A percentile compares a stretch with the other conserved stretches of the same genome.
Conservation (phyloP, 2,888 invertebrate species). For the Busseola fusca region DNA sequence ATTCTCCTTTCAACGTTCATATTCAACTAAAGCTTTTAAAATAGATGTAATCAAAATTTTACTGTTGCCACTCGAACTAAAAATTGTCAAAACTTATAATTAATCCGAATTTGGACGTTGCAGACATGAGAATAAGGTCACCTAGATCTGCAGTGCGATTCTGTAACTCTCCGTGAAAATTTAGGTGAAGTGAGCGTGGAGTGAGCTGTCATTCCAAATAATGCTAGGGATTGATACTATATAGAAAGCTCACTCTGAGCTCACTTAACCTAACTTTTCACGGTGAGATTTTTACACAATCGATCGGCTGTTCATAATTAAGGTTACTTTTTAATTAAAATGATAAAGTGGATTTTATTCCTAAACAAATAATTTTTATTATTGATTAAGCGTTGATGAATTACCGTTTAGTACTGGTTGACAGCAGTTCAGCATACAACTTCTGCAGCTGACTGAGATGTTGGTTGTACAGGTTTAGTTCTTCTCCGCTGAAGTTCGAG, state of each 20-base stretch:
- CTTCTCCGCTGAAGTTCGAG: conserved; percentile 96
- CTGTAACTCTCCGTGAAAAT: no score
- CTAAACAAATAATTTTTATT: background rate
- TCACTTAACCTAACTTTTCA: no score
- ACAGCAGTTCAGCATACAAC: conserved; percentile 96
- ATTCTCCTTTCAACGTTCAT: background rate
- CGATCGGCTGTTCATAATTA: no score
- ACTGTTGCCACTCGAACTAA: background rate
- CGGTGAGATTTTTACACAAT: no score
- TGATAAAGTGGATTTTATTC: background rate
- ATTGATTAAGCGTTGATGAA: conserved; percentile 31
- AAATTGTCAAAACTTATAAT: background rate
- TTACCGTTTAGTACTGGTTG: conserved; percentile 91
- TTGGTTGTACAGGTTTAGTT: conserved; percentile 96
- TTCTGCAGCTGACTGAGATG: conserved; percentile 97
- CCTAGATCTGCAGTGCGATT: no score
- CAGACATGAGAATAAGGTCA: background rate
- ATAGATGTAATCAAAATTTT: background rate
- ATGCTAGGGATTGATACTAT: no score
- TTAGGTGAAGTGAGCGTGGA: no score
- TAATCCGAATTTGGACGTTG: background rate
- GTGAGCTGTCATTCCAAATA: no score
- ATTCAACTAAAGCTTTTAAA: background rate
- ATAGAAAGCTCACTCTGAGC: no score
- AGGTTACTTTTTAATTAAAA: no score